A percentile compares a stretch with the other conserved stretches of the same genome.
Evolutionary conservation across 2,113 vertebrate genomes (phyloP).

Genomic region (Turnix velox): DNA sequence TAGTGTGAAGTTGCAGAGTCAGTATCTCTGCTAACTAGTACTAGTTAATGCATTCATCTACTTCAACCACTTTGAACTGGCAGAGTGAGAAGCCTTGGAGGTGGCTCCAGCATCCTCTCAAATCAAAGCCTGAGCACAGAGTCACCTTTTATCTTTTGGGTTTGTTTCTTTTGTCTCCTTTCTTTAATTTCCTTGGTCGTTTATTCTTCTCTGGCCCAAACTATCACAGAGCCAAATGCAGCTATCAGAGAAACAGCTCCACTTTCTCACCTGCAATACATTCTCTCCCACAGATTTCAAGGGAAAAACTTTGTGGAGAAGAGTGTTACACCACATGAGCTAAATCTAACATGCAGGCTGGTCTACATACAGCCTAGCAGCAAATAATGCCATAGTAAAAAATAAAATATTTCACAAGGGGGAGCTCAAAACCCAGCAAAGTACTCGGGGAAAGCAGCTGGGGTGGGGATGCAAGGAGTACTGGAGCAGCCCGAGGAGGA

Average conservation of each 20-base stretch:
- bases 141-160: neutral
- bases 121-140: neutral
- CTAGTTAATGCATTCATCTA: neutral
- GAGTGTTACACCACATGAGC: neutral
- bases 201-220: neutral
- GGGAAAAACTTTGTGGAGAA: neutral
- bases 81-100: neutral
- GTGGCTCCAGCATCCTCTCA: neutral
- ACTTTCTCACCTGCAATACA: neutral
- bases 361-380: neutral
- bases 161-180: no score
- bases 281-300: neutral
- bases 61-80: neutral
- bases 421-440: slow-evolving; percentile 32
- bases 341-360: neutral
- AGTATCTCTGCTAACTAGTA: neutral
- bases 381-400: neutral
- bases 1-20: neutral
- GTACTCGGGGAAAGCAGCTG: neutral
- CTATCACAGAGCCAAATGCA: neutral
- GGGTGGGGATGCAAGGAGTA: neutral
- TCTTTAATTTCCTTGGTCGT: neutral
- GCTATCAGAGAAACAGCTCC: neutral
- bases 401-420: slow-evolving; percentile 12
- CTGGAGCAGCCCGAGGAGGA: neutral